A percentile compares a stretch with the other conserved stretches of the same genome.
phyloP scores from a whole-genome alignment of 1,140 invertebrate species.

The Metaphire vulgaris region DNA sequence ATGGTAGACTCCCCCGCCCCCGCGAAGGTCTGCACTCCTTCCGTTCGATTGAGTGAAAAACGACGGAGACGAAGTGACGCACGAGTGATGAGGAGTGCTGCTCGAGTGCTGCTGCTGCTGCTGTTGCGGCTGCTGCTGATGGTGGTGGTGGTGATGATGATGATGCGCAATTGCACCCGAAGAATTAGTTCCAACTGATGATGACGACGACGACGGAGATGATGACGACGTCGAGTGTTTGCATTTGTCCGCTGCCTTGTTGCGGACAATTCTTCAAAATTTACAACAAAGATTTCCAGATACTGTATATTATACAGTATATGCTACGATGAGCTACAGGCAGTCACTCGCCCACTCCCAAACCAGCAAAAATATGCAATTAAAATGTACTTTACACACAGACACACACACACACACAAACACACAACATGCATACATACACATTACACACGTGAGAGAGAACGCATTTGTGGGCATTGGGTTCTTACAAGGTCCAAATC shows the following conservation, averaged over 20 bases:
- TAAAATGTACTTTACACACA: too few species aligned
- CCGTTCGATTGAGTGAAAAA: conserved; percentile 23
- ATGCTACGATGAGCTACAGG: too few species aligned
- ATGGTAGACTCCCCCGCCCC: conserved; percentile 34
- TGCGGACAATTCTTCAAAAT: conserved; percentile 87
- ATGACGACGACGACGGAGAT: conserved; percentile 41
- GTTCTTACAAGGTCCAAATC: too few species aligned
- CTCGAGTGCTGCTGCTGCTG: conserved; percentile 28
- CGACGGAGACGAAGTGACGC: conserved; percentile 14
- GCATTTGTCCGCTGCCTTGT: conserved; percentile 91
- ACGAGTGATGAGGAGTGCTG: conserved; percentile 36
- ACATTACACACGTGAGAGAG: too few species aligned
- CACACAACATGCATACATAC: too few species aligned
- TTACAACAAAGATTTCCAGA: too few species aligned
- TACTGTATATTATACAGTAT: too few species aligned
- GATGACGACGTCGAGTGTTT: conserved; percentile 62
- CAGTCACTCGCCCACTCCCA: too few species aligned
- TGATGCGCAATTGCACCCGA: conserved; percentile 55
- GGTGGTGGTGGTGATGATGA: background rate
- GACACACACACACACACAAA: too few species aligned
- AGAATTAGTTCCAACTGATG: too few species aligned
- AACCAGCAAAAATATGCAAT: too few species aligned
- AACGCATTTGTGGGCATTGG: too few species aligned
- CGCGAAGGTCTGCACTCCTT: conserved; percentile 44
- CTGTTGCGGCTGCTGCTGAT: conserved; percentile 26